Conservation (phyloP, 2,888 invertebrate species). For the Harpagoxenus sublaevis region DNA sequence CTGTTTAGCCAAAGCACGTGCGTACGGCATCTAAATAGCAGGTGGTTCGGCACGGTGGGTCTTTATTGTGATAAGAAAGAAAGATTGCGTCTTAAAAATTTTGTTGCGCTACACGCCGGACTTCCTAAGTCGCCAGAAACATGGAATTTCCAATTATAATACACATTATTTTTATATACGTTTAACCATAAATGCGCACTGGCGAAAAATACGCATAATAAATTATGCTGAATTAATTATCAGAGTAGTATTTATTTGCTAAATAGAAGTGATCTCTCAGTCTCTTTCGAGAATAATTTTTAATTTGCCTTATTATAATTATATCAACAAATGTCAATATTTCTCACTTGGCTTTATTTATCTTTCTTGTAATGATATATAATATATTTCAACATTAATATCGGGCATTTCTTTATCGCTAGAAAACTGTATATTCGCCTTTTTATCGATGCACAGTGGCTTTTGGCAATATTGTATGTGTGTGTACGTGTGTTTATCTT, state of each 20-base stretch:
- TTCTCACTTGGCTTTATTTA: neutral
- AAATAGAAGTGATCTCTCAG: neutral
- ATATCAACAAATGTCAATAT: neutral
- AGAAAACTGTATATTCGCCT: neutral
- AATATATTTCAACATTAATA: neutral
- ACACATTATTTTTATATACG: neutral
- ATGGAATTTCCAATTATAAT: conserved; percentile 4
- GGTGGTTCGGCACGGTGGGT: conserved; percentile 18
- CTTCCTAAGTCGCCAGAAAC: neutral
- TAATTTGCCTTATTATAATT: neutral
- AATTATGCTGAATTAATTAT: neutral
- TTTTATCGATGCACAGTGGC: neutral
- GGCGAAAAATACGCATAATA: neutral
- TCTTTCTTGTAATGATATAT: neutral
- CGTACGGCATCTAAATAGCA: conserved; percentile 24
- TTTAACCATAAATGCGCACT: neutral
- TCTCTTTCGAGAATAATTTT: neutral
- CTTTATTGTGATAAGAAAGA: conserved; percentile 44
- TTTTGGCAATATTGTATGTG: neutral
- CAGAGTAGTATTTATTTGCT: neutral
- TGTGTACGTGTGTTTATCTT: conserved; percentile 28
- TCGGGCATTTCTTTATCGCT: neutral
- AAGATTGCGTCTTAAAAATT: conserved; percentile 19
- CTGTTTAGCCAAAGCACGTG: conserved; percentile 36
- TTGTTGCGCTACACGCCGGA: neutral